Conservation (phyloP, 2,797 vertebrate genomes). For the Siniperca scherzeri region DNA sequence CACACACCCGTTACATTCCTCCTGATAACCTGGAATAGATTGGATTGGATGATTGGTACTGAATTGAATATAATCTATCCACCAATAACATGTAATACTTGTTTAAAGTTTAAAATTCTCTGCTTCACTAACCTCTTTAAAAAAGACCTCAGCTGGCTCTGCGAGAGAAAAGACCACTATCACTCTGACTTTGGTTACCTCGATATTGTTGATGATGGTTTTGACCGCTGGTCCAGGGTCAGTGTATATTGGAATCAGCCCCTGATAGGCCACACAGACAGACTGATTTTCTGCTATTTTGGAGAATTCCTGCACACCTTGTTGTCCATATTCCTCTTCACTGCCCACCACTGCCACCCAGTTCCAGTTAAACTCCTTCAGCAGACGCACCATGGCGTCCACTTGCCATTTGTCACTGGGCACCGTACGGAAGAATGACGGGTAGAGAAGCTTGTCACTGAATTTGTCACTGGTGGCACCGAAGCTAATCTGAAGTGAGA, state of each 20-base stretch:
- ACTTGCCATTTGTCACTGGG: constrained; percentile 88
- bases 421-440: constrained; percentile 92
- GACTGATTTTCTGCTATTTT: constrained; percentile 64
- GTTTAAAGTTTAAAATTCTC: neutral
- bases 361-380: constrained; percentile 88
- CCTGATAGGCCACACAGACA: constrained; percentile 92
- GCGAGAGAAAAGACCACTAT: constrained; percentile 87
- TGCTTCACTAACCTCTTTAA: constrained; percentile 76
- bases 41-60: neutral
- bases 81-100: neutral
- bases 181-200: constrained; percentile 79
- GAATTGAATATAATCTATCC: neutral
- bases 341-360: constrained; percentile 92
- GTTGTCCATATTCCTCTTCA: constrained; percentile 89
- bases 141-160: constrained; percentile 73
- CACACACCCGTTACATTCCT: constrained; percentile 88
- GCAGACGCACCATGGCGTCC: constrained; percentile 82
- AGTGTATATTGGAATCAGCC: constrained; percentile 85
- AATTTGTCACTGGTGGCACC: constrained; percentile 89
- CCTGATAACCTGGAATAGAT: constrained; percentile 80
- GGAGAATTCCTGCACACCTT: constrained; percentile 83
- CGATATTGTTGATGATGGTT: constrained; percentile 79
- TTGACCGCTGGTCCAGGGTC: neutral
- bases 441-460: constrained; percentile 85
- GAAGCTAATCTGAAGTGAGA: constrained; percentile 88